Conservation (phyloP, 2,797 vertebrate genomes). For the Poecile montanus region DNA sequence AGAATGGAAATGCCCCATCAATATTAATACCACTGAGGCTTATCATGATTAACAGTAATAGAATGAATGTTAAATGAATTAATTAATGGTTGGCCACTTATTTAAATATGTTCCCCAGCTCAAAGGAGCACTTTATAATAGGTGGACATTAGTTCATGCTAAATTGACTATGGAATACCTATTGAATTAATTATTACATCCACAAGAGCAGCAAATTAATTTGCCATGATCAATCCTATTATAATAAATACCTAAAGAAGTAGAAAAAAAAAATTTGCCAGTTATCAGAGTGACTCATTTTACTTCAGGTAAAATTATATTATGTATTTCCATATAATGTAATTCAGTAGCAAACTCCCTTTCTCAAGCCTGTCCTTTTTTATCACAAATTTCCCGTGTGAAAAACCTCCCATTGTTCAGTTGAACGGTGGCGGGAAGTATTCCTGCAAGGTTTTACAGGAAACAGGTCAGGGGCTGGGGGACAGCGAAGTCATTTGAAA, state of each 20-base stretch:
- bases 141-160: slow-evolving; percentile 70
- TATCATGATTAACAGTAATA: slow-evolving; percentile 70
- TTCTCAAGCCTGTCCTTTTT: not conserved
- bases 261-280: slow-evolving; percentile 52
- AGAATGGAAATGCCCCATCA: slow-evolving; percentile 60
- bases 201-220: slow-evolving; percentile 69
- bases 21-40: slow-evolving; percentile 68
- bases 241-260: slow-evolving; percentile 65
- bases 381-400: not conserved
- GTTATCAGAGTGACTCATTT: slow-evolving; percentile 55
- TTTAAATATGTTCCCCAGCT: slow-evolving; percentile 72
- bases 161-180: slow-evolving; percentile 74
- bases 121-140: slow-evolving; percentile 69
- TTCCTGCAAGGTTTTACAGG: not conserved
- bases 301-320: slow-evolving; percentile 61
- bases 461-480: not conserved
- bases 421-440: fast-evolving
- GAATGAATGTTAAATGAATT: slow-evolving; percentile 74
- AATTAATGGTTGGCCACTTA: slow-evolving; percentile 75
- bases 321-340: not conserved
- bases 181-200: slow-evolving; percentile 74
- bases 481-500: not conserved
- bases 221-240: slow-evolving; percentile 70
- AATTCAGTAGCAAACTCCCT: slow-evolving; percentile 19
- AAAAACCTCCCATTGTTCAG: not conserved